Evolutionary conservation across 1,140 invertebrate species (phyloP), one percentile per base, ranked within the genome.

Genomic region (Dendrolimus kikuchii): DNA sequence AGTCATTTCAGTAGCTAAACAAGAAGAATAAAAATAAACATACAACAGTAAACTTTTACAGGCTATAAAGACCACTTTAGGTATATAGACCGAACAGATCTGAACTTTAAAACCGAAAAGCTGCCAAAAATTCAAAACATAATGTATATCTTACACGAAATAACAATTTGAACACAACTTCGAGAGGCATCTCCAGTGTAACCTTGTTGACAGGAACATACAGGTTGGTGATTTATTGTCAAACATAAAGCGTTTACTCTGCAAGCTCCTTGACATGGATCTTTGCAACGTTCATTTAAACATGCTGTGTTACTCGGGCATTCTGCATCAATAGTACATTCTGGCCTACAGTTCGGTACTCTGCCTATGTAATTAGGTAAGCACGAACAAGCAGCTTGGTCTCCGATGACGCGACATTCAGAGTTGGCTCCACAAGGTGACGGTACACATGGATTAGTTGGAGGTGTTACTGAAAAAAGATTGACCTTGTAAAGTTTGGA

Each of bases 351-450:
- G 62, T 95, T 95, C 5, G 94, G 93, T 80, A 95, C 92, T 60
- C 87, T 77, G 51, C 93, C 94, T 59, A 94, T 90, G 62, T 92
- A 94, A 53, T 94, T 93, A 5, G 90, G 87, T 45, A 91, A 81
- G 73, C 94, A 95, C 40, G 90, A 89, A 68, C 94, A 95, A n/a
- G 93, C 93, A 7, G 93, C 93, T 49, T 92, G 92, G 40, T 91
- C 90, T 60, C 93, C 93, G 61, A 91, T 90, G 68, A 94, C 92
- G 40, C 92, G 90, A 61, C 94, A 95, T 68, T 94, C 91, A 5
- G 93, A 93, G 68, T 95, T 93, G 5, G 93, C 92, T 53, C 94
- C 94, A 66, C 94, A 95, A 1, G 94, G 94, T 57, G 92, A 93
- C n/a, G 93, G 93, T 47, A 89, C 87, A 69, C 94, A 95, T 23